These are phyloP conservation scores for Allophyes oxyacanthae DNA, from an alignment of 2,888 invertebrate genomes.

Conservation along the genomic window DNA sequence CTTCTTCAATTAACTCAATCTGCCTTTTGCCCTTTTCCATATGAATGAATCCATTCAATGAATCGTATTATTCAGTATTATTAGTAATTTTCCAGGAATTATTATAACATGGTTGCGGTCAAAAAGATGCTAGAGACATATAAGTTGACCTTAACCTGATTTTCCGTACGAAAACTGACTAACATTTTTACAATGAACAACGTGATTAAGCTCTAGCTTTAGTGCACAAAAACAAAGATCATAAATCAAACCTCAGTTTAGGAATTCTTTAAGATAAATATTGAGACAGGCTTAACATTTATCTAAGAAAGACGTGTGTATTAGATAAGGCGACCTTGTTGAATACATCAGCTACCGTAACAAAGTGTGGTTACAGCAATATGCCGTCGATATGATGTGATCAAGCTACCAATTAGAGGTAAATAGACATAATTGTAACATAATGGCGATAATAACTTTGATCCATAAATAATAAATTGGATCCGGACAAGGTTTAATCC, in stretches of 20 bases:
- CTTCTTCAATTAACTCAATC: conserved; percentile 23
- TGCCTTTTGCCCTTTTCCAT: conserved; percentile 20
- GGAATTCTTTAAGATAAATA: conserved; percentile 22
- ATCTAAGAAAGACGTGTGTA: conserved; percentile 25
- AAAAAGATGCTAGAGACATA: conserved; percentile 20
- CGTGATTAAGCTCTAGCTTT: conserved; percentile 5
- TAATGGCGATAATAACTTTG: conserved; percentile 1
- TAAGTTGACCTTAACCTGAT: conserved; percentile 12
- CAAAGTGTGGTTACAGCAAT: not conserved
- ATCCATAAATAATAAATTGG: conserved; percentile 1
- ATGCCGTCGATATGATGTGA: not conserved
- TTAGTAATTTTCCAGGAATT: conserved; percentile 30
- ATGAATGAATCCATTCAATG: conserved; percentile 32
- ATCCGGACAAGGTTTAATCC: not conserved
- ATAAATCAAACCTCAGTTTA: conserved; percentile 30
- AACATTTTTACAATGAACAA: not conserved
- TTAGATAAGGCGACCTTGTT: conserved; percentile 46
- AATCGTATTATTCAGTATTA: conserved; percentile 15
- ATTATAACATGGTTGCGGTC: conserved; percentile 24
- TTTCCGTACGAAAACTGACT: not conserved
- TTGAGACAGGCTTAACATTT: conserved; percentile 3
- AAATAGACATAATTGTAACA: conserved; percentile 6
- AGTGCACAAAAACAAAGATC: conserved; percentile 14
- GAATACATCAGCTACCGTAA: not conserved
- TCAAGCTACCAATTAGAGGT: not conserved